phyloP scores from a whole-genome alignment of 2,888 invertebrate species.

The Epinotia brunnichana region DNA sequence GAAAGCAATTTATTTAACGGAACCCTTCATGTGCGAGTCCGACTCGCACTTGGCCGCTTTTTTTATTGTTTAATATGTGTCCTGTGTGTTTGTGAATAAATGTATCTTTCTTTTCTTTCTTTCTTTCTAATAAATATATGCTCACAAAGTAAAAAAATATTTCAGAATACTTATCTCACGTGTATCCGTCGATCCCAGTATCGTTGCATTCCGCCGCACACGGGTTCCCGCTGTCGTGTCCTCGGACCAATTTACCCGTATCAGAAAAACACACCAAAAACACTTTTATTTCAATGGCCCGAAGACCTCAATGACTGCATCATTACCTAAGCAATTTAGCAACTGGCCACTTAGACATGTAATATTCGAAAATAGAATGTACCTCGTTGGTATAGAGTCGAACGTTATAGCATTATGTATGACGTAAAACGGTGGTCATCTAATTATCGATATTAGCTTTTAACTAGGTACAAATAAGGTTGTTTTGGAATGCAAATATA shows the following conservation, averaged over 20 bases:
- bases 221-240: slow-evolving; percentile 71
- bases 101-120: too few species aligned
- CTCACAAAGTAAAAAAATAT: slow-evolving; percentile 47
- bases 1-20: too few species aligned
- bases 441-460: slow-evolving; percentile 23
- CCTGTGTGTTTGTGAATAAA: too few species aligned
- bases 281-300: not conserved
- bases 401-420: slow-evolving; percentile 48
- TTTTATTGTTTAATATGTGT: too few species aligned
- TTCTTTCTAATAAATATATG: too few species aligned
- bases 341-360: slow-evolving; percentile 30
- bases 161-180: slow-evolving; percentile 53
- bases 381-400: slow-evolving; percentile 48
- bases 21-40: too few species aligned
- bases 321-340: slow-evolving; percentile 13
- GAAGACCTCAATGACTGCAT: not conserved
- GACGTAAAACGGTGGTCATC: slow-evolving; percentile 1
- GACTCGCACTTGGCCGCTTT: too few species aligned
- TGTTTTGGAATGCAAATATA: slow-evolving; percentile 12
- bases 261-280: slow-evolving; percentile 43
- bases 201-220: slow-evolving; percentile 79
- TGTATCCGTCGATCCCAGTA: slow-evolving; percentile 56
- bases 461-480: slow-evolving; percentile 21
- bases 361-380: slow-evolving; percentile 47
- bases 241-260: slow-evolving; percentile 49